phyloP scores from a whole-genome alignment of 2,888 invertebrate genomes.

The Urechis unicinctus region DNA sequence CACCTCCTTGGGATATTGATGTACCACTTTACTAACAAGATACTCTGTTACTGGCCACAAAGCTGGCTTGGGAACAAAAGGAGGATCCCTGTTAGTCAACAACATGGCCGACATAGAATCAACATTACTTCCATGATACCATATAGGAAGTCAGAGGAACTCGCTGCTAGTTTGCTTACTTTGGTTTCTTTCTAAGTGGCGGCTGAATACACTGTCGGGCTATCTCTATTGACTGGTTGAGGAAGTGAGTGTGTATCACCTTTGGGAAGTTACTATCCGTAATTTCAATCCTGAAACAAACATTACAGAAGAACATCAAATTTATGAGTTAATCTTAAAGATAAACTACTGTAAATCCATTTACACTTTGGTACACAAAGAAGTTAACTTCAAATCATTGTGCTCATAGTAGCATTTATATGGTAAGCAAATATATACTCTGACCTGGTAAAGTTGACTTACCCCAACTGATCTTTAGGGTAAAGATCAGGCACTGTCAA shows the following conservation, averaged over 20 bases:
- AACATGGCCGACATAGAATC: background rate
- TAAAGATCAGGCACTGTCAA: conserved; percentile 63
- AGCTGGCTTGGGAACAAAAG: conserved; percentile 62
- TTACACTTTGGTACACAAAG: no score
- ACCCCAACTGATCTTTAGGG: conserved; percentile 57
- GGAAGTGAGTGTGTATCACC: conserved; percentile 59
- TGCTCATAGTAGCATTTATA: no score
- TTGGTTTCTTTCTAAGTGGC: conserved; percentile 58
- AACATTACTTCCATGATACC: background rate
- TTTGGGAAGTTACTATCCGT: conserved; percentile 63
- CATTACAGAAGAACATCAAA: no score
- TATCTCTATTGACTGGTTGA: conserved; percentile 64
- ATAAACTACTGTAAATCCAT: no score
- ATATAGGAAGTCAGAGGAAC: background rate
- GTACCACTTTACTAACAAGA: conserved; percentile 59
- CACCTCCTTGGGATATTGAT: conserved; percentile 59
- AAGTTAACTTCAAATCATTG: no score
- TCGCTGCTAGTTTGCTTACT: no score
- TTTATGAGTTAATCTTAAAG: no score
- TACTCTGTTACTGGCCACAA: conserved; percentile 59
- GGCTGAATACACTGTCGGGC: conserved; percentile 66
- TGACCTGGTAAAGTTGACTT: conserved; percentile 15
- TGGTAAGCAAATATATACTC: background rate
- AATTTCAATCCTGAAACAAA: conserved; percentile 55
- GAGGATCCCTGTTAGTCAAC: conserved; percentile 49